phyloP scores from a whole-genome alignment of 2,888 invertebrate species.

The Polietes domitor region DNA sequence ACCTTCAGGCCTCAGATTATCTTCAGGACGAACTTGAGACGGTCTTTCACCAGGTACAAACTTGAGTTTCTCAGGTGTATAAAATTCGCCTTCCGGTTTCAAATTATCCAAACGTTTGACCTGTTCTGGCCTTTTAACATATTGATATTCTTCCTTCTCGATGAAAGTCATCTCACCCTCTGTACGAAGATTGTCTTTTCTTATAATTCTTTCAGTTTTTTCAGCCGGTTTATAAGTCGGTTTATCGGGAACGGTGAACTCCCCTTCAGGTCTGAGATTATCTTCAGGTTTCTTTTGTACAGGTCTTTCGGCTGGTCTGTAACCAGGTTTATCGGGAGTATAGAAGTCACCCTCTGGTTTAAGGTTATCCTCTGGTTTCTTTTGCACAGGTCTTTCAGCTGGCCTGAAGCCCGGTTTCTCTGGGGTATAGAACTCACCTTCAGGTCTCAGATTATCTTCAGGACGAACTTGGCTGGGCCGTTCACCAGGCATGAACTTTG shows the following conservation, averaged over 20 bases:
- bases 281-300: constrained; percentile 83
- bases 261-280: constrained; percentile 83
- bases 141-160: constrained; percentile 79
- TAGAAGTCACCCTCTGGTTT: constrained; percentile 83
- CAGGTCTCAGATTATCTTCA: constrained; percentile 81
- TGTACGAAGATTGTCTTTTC: constrained; percentile 83
- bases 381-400: constrained; percentile 81
- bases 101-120: constrained; percentile 84
- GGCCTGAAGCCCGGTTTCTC: constrained; percentile 79
- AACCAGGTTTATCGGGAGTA: constrained; percentile 77
- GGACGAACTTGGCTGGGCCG: constrained; percentile 82
- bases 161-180: constrained; percentile 83
- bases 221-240: constrained; percentile 79
- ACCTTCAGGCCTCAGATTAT: constrained; percentile 83
- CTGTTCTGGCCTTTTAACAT: constrained; percentile 80
- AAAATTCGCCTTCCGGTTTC: constrained; percentile 81
- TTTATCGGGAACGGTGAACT: constrained; percentile 82
- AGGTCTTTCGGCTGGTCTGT: constrained; percentile 81
- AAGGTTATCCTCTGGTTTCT: constrained; percentile 82
- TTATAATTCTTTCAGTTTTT: constrained; percentile 69
- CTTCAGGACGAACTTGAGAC: constrained; percentile 81
- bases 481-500: constrained; percentile 80
- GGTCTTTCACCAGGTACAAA: constrained; percentile 80
- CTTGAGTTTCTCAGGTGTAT: constrained; percentile 82
- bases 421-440: constrained; percentile 72